phyloP scores from a whole-genome alignment of 1,140 invertebrate genomes.

The Protaetia brevitarsis region DNA sequence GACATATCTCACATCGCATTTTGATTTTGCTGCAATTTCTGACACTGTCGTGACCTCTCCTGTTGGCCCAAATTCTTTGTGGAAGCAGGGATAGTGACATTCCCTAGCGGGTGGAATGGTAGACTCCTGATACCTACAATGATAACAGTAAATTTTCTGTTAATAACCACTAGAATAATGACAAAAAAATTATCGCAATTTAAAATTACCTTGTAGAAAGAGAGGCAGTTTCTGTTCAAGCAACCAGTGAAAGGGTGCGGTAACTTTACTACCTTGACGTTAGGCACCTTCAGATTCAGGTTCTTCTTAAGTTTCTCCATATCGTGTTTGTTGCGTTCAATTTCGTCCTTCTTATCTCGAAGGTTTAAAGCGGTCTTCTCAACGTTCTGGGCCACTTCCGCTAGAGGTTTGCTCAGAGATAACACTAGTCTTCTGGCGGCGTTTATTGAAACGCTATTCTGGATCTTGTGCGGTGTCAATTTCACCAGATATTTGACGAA shows the following conservation, averaged over 20 bases:
- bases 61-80: neutral
- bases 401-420: conserved; percentile 41
- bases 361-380: conserved; percentile 36
- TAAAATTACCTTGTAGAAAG: conserved; percentile 26
- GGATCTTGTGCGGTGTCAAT: conserved; percentile 38
- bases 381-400: conserved; percentile 41
- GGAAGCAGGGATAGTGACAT: neutral
- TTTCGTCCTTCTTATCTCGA: conserved; percentile 32
- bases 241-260: conserved; percentile 42
- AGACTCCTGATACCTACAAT: neutral
- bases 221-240: conserved; percentile 31
- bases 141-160: neutral
- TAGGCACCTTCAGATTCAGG: conserved; percentile 39
- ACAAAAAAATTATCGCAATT: conserved; percentile 25
- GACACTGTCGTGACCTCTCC: neutral
- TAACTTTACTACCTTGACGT: conserved; percentile 34
- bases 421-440: conserved; percentile 40
- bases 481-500: conserved; percentile 36
- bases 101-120: neutral
- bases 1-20: neutral
- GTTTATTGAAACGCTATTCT: conserved; percentile 40
- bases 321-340: conserved; percentile 30
- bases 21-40: neutral
- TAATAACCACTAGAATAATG: neutral
- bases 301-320: conserved; percentile 36